A percentile compares a stretch with the other conserved stretches of the same genome.
These are phyloP conservation scores for Rhadinocentrus ornatus DNA, from an alignment of 2,797 vertebrate species.

Conservation along the genomic window DNA sequence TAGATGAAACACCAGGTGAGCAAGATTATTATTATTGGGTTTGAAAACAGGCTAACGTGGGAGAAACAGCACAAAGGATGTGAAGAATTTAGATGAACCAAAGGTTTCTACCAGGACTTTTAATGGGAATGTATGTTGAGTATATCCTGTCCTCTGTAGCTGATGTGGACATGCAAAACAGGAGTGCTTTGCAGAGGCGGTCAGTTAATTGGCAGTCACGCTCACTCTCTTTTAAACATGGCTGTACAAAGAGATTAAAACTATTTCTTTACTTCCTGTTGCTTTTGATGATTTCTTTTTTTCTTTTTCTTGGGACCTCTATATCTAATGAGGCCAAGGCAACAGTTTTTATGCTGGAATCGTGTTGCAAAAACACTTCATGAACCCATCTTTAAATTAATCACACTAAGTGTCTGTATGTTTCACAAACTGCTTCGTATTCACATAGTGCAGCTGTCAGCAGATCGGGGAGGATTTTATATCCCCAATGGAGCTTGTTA, in stretches of 20 bases:
- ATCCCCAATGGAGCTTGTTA: conserved; percentile 20
- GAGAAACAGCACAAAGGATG: not conserved
- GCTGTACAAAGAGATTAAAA: no score
- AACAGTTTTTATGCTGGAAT: conserved; percentile 6
- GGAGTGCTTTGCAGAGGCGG: not conserved
- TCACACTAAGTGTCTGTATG: conserved; percentile 14
- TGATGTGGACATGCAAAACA: not conserved
- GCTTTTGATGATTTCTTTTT: not conserved
- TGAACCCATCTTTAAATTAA: conserved; percentile 38
- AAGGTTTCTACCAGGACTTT: not conserved
- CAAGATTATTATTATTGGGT: not conserved
- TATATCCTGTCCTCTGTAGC: conserved; percentile 2
- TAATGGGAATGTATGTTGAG: not conserved
- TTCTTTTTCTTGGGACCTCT: not conserved
- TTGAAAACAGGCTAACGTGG: no score
- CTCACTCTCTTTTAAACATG: not conserved
- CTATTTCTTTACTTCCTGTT: conserved; percentile 6
- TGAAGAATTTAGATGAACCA: not conserved
- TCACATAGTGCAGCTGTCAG: conserved; percentile 40
- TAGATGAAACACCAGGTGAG: not conserved
- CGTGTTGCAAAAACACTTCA: conserved; percentile 20
- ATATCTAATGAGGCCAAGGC: not conserved
- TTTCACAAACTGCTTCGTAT: conserved; percentile 5
- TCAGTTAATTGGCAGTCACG: no score
- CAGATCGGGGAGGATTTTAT: conserved; percentile 21